Base-by-base conservation (phyloP, 2,888 invertebrate genomes). In the Hoplodrina blanda region DNA sequence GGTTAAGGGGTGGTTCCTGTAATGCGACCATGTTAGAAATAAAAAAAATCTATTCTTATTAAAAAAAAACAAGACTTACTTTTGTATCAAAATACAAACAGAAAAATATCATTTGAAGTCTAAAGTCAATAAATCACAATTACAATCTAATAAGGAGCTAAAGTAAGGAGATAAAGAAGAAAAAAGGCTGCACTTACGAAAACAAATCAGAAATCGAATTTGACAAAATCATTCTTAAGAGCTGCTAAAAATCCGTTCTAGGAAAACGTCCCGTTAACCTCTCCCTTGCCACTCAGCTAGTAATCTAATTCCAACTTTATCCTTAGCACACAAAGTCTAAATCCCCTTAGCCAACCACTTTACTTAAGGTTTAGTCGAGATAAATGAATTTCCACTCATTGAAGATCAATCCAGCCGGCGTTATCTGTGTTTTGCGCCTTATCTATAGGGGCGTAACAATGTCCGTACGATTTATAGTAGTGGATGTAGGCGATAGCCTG, bases 331-430 rank as follows among this genome's bases (percentile, higher is more conserved):
- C 82, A 90, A 69, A 73, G 88, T 82, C 62, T 25, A 67, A 77
- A 83, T 85, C 85, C 5, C 44, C 50, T 81, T 77, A 25, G 13
- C 49, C 2, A 33, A 25, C 44, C 60, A 59, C 67, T 71, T 67
- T 50, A 75, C 78, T 84, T 79, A 83, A 86, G 88, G 86, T 88
- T 89, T 89, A 89, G 89, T 88, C 88, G 89, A 94, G 93, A 95
- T 94, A 95, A 95, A 95, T 95, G 94, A 95, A 95, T 95, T 94
- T 91, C 92, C 91, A 91, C 91, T 95, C 93, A 94, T 95, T 94
- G 94, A 87, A 93, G 94, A 95, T 95, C 95, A 95, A 94, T 95
- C 93, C 93, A 88, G 87, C 85, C 86, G 84, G 78, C 87, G 92
- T 93, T 94, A 95, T 94, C 95, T 90, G 91, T 94, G 93, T 94